Conservation (phyloP, 1,140 invertebrate genomes). For the Campoletis sonorensis region DNA sequence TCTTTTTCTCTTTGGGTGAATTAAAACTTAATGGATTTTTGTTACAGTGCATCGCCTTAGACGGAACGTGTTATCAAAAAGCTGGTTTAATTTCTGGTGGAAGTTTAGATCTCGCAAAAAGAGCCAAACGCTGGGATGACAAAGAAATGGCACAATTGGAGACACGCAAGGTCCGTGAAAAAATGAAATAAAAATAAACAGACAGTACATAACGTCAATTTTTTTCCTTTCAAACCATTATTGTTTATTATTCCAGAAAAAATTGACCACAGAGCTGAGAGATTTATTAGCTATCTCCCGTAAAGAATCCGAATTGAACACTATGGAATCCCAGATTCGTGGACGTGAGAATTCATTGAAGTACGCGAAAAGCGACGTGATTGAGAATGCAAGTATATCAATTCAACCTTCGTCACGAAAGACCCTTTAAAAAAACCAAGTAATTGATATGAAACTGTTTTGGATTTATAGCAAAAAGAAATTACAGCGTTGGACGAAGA, state of each 20-base stretch:
- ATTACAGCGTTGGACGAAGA: conserved; percentile 85
- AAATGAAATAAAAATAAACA: conserved; percentile 61
- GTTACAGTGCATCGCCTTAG: conserved; percentile 90
- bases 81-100: conserved; percentile 99
- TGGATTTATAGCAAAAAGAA: conserved; percentile 84
- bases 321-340: conserved; percentile 96
- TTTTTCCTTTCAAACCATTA: conserved; percentile 32
- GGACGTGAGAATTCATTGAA: conserved; percentile 98
- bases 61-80: conserved; percentile 99
- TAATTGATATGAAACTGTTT: conserved; percentile 10
- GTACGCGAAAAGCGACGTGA: conserved; percentile 94
- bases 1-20: neutral
- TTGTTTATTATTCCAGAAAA: conserved; percentile 78
- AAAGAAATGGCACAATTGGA: conserved; percentile 96
- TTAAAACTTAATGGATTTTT: neutral
- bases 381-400: conserved; percentile 81
- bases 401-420: conserved; percentile 42
- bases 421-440: neutral
- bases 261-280: conserved; percentile 89
- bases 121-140: conserved; percentile 99
- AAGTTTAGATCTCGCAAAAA: conserved; percentile 95
- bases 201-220: neutral
- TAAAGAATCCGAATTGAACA: conserved; percentile 98
- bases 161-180: conserved; percentile 81
- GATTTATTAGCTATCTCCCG: conserved; percentile 97